A percentile compares a stretch with the other conserved stretches of the same genome.
phyloP scores from a whole-genome alignment of 1,140 invertebrate genomes.

The Pseudomyrmex concolor region DNA sequence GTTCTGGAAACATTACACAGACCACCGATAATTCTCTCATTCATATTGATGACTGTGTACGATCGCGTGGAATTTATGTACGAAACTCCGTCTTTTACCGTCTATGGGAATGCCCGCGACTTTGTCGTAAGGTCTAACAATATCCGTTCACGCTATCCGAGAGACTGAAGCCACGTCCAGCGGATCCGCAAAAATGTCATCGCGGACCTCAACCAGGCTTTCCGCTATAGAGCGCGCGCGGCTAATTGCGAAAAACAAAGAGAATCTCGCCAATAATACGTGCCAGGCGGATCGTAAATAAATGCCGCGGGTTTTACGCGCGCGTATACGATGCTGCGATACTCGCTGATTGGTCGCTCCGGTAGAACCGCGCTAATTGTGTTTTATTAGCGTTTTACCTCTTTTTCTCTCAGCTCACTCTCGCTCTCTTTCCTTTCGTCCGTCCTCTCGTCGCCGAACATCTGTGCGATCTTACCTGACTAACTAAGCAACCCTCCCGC shows the following conservation, averaged over 20 bases:
- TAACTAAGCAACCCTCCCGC: constrained; percentile 72
- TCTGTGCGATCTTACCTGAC: constrained; percentile 74
- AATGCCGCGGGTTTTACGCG: constrained; percentile 78
- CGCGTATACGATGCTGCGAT: constrained; percentile 69
- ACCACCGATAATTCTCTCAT: constrained; percentile 16
- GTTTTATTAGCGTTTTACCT: constrained; percentile 82
- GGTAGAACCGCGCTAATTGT: constrained; percentile 82
- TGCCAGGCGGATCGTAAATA: constrained; percentile 80
- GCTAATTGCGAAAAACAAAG: constrained; percentile 72
- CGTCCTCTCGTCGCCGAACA: constrained; percentile 29
- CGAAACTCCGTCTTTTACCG: constrained; percentile 31
- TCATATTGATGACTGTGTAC: constrained; percentile 32
- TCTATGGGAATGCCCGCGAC: neutral
- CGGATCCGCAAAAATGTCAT: constrained; percentile 11
- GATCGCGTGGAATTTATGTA: constrained; percentile 41
- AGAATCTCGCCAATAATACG: constrained; percentile 75
- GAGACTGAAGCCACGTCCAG: too few species aligned
- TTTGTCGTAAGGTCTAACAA: too few species aligned
- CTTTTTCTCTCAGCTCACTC: constrained; percentile 18
- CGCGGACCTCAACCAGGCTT: constrained; percentile 1
- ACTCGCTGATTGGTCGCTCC: constrained; percentile 79
- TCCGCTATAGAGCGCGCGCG: constrained; percentile 16
- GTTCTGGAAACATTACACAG: constrained; percentile 26
- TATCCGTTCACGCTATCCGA: neutral
- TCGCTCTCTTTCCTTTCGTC: constrained; percentile 15